Percentiles rank a stretch among this genome's conserved stretches.
These are phyloP conservation scores for Eulemur mongoz DNA, from an alignment of 2,797 vertebrate species.

Conservation along the genomic window DNA sequence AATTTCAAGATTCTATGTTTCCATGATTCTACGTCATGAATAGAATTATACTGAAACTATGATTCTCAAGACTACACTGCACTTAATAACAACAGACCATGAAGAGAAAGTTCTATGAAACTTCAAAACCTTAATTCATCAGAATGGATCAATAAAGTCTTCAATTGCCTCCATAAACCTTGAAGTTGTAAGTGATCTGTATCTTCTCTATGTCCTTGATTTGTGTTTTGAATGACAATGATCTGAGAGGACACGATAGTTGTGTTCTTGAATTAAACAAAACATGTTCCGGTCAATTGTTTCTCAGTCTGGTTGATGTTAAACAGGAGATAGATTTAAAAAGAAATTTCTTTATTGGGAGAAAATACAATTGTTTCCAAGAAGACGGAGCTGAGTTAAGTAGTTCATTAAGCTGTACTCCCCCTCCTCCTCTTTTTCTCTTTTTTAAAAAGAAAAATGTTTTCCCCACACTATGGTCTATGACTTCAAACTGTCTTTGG, in stretches of 20 bases:
- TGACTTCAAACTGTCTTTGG: background rate
- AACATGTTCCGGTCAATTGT: background rate
- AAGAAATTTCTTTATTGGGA: background rate
- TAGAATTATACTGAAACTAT: background rate
- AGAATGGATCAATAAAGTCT: background rate
- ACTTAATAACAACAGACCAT: background rate
- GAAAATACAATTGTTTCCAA: background rate
- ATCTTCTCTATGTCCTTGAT: background rate
- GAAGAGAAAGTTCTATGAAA: background rate
- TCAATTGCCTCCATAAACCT: background rate
- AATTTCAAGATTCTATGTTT: background rate
- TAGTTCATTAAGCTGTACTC: background rate
- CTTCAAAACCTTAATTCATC: background rate
- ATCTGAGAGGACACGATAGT: background rate
- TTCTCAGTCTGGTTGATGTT: background rate
- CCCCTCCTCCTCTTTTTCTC: background rate
- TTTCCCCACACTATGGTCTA: background rate
- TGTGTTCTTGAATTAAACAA: background rate
- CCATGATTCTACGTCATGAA: background rate
- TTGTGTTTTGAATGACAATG: background rate
- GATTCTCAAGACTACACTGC: background rate
- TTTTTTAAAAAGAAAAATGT: background rate
- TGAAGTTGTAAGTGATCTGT: background rate
- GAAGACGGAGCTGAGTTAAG: background rate
- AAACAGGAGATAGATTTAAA: background rate